Evolutionary conservation across 2,888 invertebrate genomes (phyloP).

Genomic region (Elysia crispata): DNA sequence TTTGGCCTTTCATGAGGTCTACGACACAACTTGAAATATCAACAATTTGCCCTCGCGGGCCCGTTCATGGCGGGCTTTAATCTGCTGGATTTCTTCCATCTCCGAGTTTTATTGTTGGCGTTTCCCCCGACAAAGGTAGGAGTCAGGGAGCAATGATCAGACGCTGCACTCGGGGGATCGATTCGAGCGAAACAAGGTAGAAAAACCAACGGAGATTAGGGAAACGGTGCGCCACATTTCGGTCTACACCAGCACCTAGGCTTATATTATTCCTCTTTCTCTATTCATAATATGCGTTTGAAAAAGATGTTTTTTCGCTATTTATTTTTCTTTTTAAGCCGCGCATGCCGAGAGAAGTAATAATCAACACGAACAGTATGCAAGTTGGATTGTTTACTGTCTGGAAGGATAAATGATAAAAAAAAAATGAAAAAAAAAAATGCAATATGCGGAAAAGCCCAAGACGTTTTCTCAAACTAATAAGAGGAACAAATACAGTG

Average conservation of each 20-base stretch:
- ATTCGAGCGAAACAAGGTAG: conserved; percentile 5
- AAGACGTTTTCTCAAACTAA: too few species aligned
- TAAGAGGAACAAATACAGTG: too few species aligned
- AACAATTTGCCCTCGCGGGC: conserved; percentile 42
- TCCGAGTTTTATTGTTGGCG: conserved; percentile 39
- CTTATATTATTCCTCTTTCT: neutral
- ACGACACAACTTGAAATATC: conserved; percentile 36
- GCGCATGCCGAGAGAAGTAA: too few species aligned
- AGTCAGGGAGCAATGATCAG: conserved; percentile 43
- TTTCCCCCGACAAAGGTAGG: conserved; percentile 41
- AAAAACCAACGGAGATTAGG: neutral
- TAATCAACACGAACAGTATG: too few species aligned
- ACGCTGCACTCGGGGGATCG: neutral
- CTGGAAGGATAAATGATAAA: too few species aligned
- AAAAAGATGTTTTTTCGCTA: too few species aligned
- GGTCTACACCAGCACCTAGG: neutral
- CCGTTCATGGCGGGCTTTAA: conserved; percentile 39
- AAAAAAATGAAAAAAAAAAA: too few species aligned
- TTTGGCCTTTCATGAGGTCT: conserved; percentile 40
- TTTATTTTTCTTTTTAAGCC: too few species aligned
- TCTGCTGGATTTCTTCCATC: conserved; percentile 38
- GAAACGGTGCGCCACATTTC: neutral
- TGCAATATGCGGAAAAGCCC: too few species aligned
- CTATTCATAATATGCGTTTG: too few species aligned
- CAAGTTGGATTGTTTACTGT: too few species aligned